Base-by-base conservation (phyloP, 2,888 invertebrate genomes). In the Drosophila anceps region DNA sequence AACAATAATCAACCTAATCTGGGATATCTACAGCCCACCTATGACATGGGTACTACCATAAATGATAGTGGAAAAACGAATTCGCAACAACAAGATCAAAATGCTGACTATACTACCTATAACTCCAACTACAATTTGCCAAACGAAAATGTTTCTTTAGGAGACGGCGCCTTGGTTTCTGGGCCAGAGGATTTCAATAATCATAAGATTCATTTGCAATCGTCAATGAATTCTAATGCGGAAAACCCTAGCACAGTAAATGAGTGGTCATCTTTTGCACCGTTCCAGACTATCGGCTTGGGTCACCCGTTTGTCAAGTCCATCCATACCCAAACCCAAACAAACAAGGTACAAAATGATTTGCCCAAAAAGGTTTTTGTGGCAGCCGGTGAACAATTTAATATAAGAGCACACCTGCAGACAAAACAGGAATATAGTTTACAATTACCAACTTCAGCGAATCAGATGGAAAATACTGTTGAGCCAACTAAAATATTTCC, bases 371-470 rank as follows among this genome's bases (percentile, higher is more conserved):
- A 69, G 7, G 20, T 78, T 3, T 76, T 69, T 46, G 29, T 82
- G 10, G 75, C 77, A 13, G 50, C 65, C 20, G 83, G 82, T 1
- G 75, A 77, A 27, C 50, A 66, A 5, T 87, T 87, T 29, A 79
- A 73, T 9, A 18, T 55, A 4, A 41, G 43, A 1, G 15, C 27
- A 37, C 15, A 15, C 5, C 15, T 5, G 4, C 35, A 35, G 37
- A 5, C 0, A 6, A 27, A 37, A 27, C 18, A 20, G 13, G 33
- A 33, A 29, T 8, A 33, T 31, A 50, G 4, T 18, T 18, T 33
- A 1, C 13, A 13, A 13, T n/a, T 48, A n/a, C 9, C 27, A 48
- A 29, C 27, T n/a, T 50, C 31, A 5, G 4, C 7, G 2, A 33
- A 33, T 18, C 18, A 18, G 39, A 33, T 31, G 10, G 62, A 44